These are phyloP conservation scores for Spermophilus dauricus DNA, from an alignment of 2,113 vertebrate genomes.

Conservation along the genomic window DNA sequence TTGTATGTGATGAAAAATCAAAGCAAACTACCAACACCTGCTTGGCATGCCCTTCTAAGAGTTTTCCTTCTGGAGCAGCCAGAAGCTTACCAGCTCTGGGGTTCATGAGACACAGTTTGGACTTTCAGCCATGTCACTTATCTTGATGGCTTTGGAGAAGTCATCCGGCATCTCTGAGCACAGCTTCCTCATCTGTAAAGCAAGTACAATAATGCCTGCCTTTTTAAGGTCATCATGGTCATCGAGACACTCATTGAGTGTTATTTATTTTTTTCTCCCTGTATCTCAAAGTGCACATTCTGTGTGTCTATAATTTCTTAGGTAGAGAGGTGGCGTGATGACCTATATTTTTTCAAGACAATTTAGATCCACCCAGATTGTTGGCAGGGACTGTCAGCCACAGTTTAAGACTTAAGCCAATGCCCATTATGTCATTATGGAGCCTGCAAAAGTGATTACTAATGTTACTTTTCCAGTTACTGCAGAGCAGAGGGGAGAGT, in stretches of 20 bases:
- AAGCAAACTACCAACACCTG: background rate
- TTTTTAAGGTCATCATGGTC: background rate
- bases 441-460: constrained; percentile 91
- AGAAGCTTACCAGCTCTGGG: background rate
- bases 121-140: background rate
- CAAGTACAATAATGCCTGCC: background rate
- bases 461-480: constrained; percentile 91
- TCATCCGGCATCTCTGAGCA: background rate
- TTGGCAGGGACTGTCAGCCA: constrained; percentile 82
- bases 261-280: background rate
- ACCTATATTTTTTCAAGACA: constrained; percentile 82
- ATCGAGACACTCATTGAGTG: background rate
- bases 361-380: constrained; percentile 83
- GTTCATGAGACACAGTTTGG: background rate
- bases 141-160: background rate
- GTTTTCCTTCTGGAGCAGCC: background rate
- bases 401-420: constrained; percentile 85
- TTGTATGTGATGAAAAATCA: background rate
- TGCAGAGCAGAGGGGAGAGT: constrained; percentile 89
- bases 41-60: background rate
- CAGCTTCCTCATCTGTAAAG: background rate
- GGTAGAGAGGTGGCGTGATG: background rate
- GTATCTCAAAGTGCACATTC: background rate
- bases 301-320: constrained; percentile 8
- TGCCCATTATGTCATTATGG: constrained; percentile 90